These are phyloP conservation scores for Lacerta bilineata DNA, from an alignment of 2,797 vertebrate species.

Conservation along the genomic window DNA sequence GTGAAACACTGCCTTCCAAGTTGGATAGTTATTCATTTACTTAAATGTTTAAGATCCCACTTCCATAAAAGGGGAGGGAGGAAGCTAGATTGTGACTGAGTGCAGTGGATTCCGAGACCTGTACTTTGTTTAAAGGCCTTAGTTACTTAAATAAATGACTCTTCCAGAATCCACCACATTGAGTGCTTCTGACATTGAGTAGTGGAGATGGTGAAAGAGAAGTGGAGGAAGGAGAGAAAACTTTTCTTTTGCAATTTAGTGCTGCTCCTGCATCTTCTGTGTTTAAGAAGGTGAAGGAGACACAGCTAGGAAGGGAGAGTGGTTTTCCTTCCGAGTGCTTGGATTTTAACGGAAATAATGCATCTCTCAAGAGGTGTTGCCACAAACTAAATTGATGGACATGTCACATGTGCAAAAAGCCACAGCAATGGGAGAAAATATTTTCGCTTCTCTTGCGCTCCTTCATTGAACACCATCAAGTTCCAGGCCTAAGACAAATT, in stretches of 20 bases:
- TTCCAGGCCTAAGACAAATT: slow-evolving; percentile 34
- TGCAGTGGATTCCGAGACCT: neutral
- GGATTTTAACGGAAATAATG: neutral
- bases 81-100: neutral
- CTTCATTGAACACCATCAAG: slow-evolving; percentile 47
- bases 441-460: slow-evolving; percentile 53
- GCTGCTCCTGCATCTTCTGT: neutral
- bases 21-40: neutral
- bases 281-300: neutral
- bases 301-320: neutral
- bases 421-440: neutral
- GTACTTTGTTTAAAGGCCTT: neutral
- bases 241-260: too few species aligned
- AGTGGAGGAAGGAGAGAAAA: neutral
- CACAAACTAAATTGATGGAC: neutral
- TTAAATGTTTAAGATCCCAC: too few species aligned
- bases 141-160: neutral
- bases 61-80: too few species aligned
- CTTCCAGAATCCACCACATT: neutral
- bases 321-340: neutral
- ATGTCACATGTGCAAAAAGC: neutral
- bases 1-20: neutral
- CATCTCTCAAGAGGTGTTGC: neutral
- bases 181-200: neutral
- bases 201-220: neutral